These are phyloP conservation scores for Psylliodes chrysocephalus DNA, from an alignment of 2,888 invertebrate genomes.

Conservation along the genomic window DNA sequence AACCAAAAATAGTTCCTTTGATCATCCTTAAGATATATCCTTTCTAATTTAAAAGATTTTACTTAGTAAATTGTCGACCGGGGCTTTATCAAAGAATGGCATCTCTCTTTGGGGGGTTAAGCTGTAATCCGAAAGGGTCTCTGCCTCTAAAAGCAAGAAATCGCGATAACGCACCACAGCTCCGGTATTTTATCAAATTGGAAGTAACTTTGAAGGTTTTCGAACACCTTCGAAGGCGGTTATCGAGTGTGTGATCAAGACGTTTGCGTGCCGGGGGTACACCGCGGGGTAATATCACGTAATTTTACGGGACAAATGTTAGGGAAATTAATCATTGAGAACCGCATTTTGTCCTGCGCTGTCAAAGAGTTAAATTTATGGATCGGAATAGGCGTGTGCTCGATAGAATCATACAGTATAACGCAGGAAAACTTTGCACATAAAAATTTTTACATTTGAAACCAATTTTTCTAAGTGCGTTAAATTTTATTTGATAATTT, in stretches of 20 bases:
- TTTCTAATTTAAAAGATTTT: conserved; percentile 27
- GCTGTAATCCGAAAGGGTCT: not conserved
- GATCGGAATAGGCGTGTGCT: not conserved
- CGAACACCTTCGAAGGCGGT: conserved; percentile 21
- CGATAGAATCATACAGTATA: too few species aligned
- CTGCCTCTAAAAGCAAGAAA: conserved; percentile 15
- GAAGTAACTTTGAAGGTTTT: conserved; percentile 26
- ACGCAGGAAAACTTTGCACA: too few species aligned
- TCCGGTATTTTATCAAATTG: conserved; percentile 28
- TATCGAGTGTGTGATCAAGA: conserved; percentile 27
- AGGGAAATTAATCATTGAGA: conserved; percentile 9
- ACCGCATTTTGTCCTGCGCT: not conserved
- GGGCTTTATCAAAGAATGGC: conserved; percentile 21
- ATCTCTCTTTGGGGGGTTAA: conserved; percentile 24
- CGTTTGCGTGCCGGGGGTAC: conserved; percentile 3
- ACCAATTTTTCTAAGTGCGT: too few species aligned
- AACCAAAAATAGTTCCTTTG: not conserved
- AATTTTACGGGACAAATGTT: conserved; percentile 16
- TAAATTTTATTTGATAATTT: too few species aligned
- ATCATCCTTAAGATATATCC: not conserved
- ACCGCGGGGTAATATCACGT: not conserved
- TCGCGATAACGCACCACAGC: conserved; percentile 17
- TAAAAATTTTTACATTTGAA: too few species aligned
- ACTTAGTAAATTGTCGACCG: conserved; percentile 26
- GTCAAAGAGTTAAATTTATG: not conserved